Evolutionary conservation across 2,888 invertebrate genomes (phyloP), one percentile per base, ranked within the genome.

Genomic region (Drosophila anomelani): DNA sequence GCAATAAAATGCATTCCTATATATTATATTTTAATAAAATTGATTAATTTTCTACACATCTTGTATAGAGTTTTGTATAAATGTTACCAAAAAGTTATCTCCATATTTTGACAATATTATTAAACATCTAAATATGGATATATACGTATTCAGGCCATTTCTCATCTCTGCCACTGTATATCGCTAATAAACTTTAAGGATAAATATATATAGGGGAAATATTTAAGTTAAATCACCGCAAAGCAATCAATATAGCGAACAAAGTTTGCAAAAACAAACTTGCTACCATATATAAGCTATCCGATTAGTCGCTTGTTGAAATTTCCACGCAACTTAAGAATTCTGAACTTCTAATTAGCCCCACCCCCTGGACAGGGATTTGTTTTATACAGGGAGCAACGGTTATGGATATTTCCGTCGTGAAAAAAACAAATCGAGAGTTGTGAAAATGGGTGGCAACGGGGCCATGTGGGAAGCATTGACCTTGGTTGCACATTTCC

Each of bases 401-500:
- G 29, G 55, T 20, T 53, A 54, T 20, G 59, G 55, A 20, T 39
- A 29, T 38, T 13, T 10, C 13, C 55, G 55, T 55, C 13, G 38
- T 26, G 17, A 68, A 36, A 32, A 39, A 34, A 46, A 39, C n/a
- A 39, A 41, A 32, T 56, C 29, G 39, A 68, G 41, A 41, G 34
- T 29, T 41, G 26, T 36, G 38, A 26, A 15, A 20, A 9, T 47
- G 54, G 39, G n/a, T 10, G 26, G 17, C 26, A 12, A 38, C 32
- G 23, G 1, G 36, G 20, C 26, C 7, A 23, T 39, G 32, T 72
- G 54, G 54, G 39, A 71, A 71, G 32, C 54, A 56, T 43, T 73
- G 71, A 71, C 72, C 72, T 73, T 73, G 76, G 46, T 17, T 77
- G 71, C 80, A 85, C 82, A 77, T 75, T 81, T 71, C 17, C 54